phyloP scores from a whole-genome alignment of 2,888 invertebrate genomes.

The Agonopterix arenella region DNA sequence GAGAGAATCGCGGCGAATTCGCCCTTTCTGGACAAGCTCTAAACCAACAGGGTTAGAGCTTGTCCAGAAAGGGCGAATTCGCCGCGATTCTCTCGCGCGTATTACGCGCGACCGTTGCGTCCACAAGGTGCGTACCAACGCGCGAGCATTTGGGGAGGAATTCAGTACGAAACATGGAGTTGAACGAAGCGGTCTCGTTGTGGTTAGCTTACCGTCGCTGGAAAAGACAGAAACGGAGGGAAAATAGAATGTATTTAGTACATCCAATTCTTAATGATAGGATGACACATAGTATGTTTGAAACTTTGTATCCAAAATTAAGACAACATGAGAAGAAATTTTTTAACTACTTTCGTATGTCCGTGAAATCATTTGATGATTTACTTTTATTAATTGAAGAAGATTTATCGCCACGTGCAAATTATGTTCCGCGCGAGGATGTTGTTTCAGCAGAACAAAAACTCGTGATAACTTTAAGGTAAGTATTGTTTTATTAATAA shows the following conservation, averaged over 20 bases:
- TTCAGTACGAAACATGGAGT: conserved; percentile 13
- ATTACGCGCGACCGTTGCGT: too few relatives aligned
- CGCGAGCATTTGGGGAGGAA: too few relatives aligned
- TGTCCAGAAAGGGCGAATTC: too few relatives aligned
- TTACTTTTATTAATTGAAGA: conserved; percentile 2
- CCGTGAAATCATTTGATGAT: conserved; percentile 4
- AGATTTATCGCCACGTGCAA: too few relatives aligned
- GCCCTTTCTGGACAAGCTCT: too few relatives aligned
- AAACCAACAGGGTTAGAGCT: too few relatives aligned
- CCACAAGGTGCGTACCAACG: too few relatives aligned
- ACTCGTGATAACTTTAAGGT: conserved; percentile 5
- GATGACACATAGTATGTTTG: conserved; percentile 7
- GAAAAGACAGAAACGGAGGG: too few relatives aligned
- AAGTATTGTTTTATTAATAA: conserved; percentile 1
- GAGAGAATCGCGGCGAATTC: too few relatives aligned
- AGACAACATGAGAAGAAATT: conserved; percentile 7
- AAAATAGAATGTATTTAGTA: conserved; percentile 10
- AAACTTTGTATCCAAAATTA: conserved; percentile 7
- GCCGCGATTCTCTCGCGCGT: too few relatives aligned
- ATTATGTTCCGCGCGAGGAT: conserved; percentile 3
- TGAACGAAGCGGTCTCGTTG: too few relatives aligned
- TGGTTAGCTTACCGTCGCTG: too few relatives aligned
- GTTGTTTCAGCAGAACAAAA: conserved; percentile 2
- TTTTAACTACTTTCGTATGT: conserved; percentile 8
- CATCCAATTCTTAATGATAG: conserved; percentile 7